Evolutionary conservation across 2,888 invertebrate genomes (phyloP).

Genomic region (Drosophila seclusa): DNA sequence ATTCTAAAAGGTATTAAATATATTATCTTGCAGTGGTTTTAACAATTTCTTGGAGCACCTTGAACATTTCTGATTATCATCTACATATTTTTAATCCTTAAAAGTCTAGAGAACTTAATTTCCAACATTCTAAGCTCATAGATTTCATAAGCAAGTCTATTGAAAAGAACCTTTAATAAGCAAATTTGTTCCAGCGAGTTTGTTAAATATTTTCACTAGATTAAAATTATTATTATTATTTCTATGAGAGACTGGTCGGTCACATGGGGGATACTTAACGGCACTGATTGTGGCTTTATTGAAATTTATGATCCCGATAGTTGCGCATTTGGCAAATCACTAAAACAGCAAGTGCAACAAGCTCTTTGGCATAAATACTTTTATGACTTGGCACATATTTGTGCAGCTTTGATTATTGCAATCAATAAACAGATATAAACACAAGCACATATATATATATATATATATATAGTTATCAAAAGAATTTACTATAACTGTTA

Average conservation of each 20-base stretch:
- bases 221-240: neutral
- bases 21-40: neutral
- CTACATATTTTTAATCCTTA: neutral
- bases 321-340: constrained; percentile 46
- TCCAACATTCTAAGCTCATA: neutral
- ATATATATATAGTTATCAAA: neutral
- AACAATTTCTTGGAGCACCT: neutral
- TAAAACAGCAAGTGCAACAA: constrained; percentile 18
- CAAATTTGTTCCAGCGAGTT: neutral
- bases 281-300: constrained; percentile 51
- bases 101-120: neutral
- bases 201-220: neutral
- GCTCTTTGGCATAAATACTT: constrained; percentile 54
- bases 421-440: constrained; percentile 27
- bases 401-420: constrained; percentile 73
- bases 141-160: neutral
- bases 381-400: constrained; percentile 74
- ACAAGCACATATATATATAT: neutral
- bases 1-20: neutral
- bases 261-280: constrained; percentile 17
- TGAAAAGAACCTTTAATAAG: neutral
- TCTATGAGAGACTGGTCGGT: constrained; percentile 6
- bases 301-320: constrained; percentile 58
- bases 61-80: neutral
- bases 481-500: constrained; percentile 12